Evolutionary conservation across 2,797 vertebrate species (phyloP), one percentile per base, ranked within the genome.

Genomic region (Pangasius djambal): DNA sequence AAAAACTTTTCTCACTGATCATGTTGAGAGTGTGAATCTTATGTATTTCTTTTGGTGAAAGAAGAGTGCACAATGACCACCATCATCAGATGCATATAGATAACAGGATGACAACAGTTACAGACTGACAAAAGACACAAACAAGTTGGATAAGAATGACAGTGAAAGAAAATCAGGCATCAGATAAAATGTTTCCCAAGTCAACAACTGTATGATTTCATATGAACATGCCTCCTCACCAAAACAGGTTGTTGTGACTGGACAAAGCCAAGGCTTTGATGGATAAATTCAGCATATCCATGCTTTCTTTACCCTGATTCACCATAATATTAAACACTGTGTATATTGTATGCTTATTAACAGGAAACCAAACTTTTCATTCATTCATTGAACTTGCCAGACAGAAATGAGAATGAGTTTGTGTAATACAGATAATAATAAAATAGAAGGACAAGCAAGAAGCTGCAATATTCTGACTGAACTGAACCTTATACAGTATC

Each of bases 1-100:
- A 96, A 96, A 94, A 40, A 40, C 40, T 96, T 95, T 95, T 96
- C 94, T 96, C 94, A 93, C 94, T 93, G 94, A 91, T 94, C 89
- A 92, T 91, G 91, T 94, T 95, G 93, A 95, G 92, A 93, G 87
- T 93, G 94, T 95, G 94, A 97, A 96, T 94, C 93, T 94, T 93
- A 94, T 95, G 94, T 95, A 94, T 95, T 91, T 91, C 55, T 61
- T 16, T 91, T 93, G 91, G 90, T 94, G 93, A 93, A 89, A 94
- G 93, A 92, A 50, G 89, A 93, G 94, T 83, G 87, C 70, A 93
- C 92, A 93, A 92, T 93, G 94, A 92, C 88, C 90, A 92, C 89
- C 90, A 92, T 89, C 92, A 93, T 94, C 91, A 92, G 94, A 93
- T 88, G 90, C 93, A 92, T 34, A 94, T 88, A 89, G 59, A 94